Evolutionary conservation across 2,113 vertebrate genomes (phyloP).

Genomic region (Crotalus tigris): DNA sequence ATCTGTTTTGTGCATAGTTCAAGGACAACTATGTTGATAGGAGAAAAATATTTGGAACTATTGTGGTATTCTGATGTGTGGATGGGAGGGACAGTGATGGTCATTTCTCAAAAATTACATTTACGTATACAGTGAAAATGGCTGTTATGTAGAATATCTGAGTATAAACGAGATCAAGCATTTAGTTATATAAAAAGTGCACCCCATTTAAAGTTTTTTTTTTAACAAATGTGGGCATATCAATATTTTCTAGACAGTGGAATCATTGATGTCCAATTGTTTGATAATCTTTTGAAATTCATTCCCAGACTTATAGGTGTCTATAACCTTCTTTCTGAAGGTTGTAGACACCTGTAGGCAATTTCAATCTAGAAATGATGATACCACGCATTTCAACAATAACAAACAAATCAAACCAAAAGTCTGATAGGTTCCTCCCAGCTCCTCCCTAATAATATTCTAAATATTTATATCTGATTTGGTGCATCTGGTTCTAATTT

Average conservation of each 20-base stretch:
- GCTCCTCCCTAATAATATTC: neutral
- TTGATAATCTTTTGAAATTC: neutral
- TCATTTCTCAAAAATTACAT: conserved; percentile 1
- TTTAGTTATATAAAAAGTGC: neutral
- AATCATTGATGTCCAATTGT: neutral
- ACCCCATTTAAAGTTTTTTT: neutral
- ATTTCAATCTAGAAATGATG: neutral
- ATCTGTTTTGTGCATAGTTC: neutral
- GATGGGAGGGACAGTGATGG: neutral
- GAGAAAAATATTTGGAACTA: conserved; percentile 6
- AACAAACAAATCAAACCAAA: neutral
- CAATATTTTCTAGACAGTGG: neutral
- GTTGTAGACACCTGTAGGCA: neutral
- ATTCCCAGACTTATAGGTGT: neutral
- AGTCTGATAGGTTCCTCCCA: neutral
- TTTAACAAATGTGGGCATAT: neutral
- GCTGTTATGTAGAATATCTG: neutral
- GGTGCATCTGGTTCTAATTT: neutral
- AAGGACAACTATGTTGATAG: neutral
- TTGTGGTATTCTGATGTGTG: neutral
- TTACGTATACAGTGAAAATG: conserved; percentile 4
- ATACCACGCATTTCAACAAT: neutral
- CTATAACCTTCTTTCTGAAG: neutral
- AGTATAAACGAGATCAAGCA: conserved; percentile 1
- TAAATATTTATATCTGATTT: neutral